These are phyloP conservation scores for Pachydiplax longipennis DNA, from an alignment of 2,888 invertebrate genomes.

Conservation along the genomic window DNA sequence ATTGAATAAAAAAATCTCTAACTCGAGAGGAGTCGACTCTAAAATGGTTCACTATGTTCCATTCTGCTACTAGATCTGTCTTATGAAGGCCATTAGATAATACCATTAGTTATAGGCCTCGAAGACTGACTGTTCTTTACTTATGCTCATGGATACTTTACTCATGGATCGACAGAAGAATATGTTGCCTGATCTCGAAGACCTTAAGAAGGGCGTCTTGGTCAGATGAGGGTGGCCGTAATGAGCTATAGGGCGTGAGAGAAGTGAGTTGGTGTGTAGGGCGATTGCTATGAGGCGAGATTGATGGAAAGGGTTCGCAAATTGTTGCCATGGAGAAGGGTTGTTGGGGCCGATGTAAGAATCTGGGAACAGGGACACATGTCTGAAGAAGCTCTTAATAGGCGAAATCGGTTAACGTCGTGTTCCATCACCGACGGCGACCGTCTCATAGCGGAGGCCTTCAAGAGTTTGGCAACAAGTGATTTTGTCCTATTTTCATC, in stretches of 20 bases:
- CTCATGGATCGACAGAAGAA: too few relatives aligned
- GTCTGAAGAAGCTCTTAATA: neutral
- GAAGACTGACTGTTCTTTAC: too few relatives aligned
- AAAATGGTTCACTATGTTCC: too few relatives aligned
- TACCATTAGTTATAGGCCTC: too few relatives aligned
- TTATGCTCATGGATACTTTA: too few relatives aligned
- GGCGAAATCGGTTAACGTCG: neutral
- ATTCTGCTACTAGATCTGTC: too few relatives aligned
- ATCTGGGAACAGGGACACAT: neutral
- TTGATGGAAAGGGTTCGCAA: neutral
- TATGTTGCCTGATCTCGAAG: neutral
- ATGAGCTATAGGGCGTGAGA: neutral
- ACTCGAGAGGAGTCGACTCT: too few relatives aligned
- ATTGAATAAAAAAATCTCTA: too few relatives aligned
- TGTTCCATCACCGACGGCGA: neutral
- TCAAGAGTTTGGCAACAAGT: neutral
- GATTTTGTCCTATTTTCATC: neutral
- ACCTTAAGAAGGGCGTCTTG: neutral
- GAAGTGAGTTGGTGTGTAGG: neutral
- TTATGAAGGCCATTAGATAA: too few relatives aligned
- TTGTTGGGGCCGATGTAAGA: neutral
- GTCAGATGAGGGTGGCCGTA: neutral
- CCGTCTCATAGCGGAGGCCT: neutral
- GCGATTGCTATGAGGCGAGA: neutral
- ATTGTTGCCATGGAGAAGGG: neutral